Evolutionary conservation across 2,113 vertebrate genomes (phyloP).

Genomic region (Xyliphius kryptos): DNA sequence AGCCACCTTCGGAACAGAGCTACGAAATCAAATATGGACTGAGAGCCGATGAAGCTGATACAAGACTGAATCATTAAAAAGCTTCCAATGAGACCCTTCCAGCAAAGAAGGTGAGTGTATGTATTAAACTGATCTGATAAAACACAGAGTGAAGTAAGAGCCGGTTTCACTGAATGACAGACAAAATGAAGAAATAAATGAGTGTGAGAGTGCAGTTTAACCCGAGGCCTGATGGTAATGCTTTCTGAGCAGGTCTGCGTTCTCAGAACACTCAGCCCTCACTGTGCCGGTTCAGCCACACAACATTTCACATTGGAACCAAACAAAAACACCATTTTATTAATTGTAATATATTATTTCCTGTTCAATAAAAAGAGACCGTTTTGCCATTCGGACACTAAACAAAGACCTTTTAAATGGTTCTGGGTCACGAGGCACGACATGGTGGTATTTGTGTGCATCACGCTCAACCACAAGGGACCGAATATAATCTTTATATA

Average conservation of each 20-base stretch:
- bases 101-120: not conserved
- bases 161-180: not conserved
- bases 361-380: no score
- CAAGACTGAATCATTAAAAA: not conserved
- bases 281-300: not conserved
- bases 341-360: no score
- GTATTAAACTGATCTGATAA: not conserved
- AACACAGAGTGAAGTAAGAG: not conserved
- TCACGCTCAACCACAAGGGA: no score
- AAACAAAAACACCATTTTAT: no score
- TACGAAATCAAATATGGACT: no score
- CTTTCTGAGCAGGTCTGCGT: not conserved
- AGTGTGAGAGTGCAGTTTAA: slow-evolving; percentile 6
- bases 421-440: no score
- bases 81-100: not conserved
- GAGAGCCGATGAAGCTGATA: no score
- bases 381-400: no score
- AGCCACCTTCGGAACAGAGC: no score
- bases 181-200: slow-evolving; percentile 24
- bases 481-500: no score
- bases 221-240: slow-evolving; percentile 2
- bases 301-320: not conserved
- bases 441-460: no score
- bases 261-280: not conserved
- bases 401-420: no score